Percentiles rank a stretch among this genome's conserved stretches.
Conservation (phyloP, 2,113 vertebrate genomes). For the Lipotes vexillifer region DNA sequence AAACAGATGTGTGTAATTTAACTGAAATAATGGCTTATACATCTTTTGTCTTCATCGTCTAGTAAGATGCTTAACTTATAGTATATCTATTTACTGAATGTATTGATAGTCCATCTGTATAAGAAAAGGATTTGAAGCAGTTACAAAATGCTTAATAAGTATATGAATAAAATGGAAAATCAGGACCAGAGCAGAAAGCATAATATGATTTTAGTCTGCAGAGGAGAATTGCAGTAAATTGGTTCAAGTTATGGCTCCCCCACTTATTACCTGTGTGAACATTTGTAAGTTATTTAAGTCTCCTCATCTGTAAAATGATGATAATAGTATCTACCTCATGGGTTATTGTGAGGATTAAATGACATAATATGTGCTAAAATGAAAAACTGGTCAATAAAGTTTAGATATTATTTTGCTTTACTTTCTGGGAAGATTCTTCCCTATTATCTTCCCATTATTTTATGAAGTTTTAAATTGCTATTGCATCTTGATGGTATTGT, state of each 20-base stretch:
- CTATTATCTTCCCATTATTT: neutral
- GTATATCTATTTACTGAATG: neutral
- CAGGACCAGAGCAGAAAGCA: neutral
- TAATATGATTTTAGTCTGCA: neutral
- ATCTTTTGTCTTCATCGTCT: neutral
- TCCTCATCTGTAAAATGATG: neutral
- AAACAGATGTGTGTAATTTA: neutral
- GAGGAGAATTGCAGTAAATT: neutral
- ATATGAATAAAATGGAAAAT: neutral
- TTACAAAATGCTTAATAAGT: neutral
- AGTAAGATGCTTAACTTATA: neutral
- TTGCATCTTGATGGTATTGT: neutral
- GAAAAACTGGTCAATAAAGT: neutral
- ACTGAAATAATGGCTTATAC: neutral
- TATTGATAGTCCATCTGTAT: neutral
- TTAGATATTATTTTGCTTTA: slow-evolving; percentile 9
- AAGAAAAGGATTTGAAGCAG: neutral
- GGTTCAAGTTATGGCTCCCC: neutral
- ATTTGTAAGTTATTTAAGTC: neutral
- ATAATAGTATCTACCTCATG: neutral
- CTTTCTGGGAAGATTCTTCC: neutral
- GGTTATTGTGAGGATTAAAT: neutral
- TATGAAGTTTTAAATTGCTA: neutral
- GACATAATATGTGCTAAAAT: neutral
- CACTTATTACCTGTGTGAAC: neutral